phyloP scores from a whole-genome alignment of 2,888 invertebrate genomes.

The Archaeoteleia sp. region DNA sequence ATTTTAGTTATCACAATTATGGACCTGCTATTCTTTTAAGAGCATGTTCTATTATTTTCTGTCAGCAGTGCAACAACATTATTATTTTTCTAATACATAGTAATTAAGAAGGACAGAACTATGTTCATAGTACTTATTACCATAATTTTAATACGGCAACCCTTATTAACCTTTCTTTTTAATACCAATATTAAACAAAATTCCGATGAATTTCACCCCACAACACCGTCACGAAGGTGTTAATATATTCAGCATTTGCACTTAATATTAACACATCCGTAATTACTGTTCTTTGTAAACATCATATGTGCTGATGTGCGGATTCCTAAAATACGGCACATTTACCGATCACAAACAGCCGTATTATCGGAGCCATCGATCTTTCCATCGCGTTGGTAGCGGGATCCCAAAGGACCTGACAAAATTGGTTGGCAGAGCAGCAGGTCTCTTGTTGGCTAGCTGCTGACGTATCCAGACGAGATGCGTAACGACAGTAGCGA shows the following conservation, averaged over 20 bases:
- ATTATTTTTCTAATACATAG: too few relatives aligned
- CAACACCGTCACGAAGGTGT: not conserved
- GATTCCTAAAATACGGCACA: slow-evolving; percentile 58
- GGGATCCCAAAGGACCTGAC: slow-evolving; percentile 60
- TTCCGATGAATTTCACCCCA: too few relatives aligned
- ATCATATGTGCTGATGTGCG: slow-evolving; percentile 21
- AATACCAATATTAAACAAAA: too few relatives aligned
- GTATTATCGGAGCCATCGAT: slow-evolving; percentile 68
- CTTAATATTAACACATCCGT: slow-evolving; percentile 10
- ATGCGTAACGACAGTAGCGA: slow-evolving; percentile 46
- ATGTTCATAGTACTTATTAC: too few relatives aligned
- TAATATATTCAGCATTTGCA: too few relatives aligned
- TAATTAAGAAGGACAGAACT: too few relatives aligned
- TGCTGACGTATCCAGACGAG: slow-evolving; percentile 53
- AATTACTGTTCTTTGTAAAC: slow-evolving; percentile 23
- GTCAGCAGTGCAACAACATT: too few relatives aligned
- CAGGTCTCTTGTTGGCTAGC: slow-evolving; percentile 45
- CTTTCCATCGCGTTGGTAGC: slow-evolving; percentile 52
- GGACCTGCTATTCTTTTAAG: too few relatives aligned
- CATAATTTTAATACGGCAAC: too few relatives aligned
- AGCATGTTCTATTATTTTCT: too few relatives aligned
- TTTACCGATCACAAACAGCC: slow-evolving; percentile 66
- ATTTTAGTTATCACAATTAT: too few relatives aligned
- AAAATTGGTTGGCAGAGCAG: slow-evolving; percentile 56
- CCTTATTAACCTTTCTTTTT: too few relatives aligned